A percentile compares a stretch with the other conserved stretches of the same genome.
Evolutionary conservation across 2,113 vertebrate species (phyloP).

Genomic region (Lathamus discolor): DNA sequence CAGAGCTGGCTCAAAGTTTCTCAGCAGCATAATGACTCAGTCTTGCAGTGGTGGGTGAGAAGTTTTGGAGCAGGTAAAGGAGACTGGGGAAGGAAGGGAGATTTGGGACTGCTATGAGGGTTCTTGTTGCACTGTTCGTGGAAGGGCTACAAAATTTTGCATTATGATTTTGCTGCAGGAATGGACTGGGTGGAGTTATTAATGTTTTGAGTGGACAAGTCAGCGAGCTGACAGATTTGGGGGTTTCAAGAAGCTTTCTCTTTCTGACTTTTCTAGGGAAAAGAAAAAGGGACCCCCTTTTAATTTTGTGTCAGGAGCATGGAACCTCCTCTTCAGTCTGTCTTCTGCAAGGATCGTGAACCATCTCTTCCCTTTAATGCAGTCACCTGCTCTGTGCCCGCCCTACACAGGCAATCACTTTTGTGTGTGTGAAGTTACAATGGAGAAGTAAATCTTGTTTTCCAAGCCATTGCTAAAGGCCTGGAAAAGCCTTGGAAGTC

Average conservation of each 20-base stretch:
- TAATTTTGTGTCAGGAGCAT: neutral
- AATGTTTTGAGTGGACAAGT: neutral
- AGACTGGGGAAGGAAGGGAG: neutral
- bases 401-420: neutral
- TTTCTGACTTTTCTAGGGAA: neutral
- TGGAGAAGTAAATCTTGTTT: neutral
- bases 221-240: neutral
- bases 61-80: constrained; percentile 44
- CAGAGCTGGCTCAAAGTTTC: constrained; percentile 50
- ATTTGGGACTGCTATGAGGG: neutral
- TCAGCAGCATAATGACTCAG: constrained; percentile 46
- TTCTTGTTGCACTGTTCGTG: fast-evolving
- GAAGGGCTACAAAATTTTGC: neutral
- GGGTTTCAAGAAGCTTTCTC: neutral
- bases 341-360: neutral
- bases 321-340: neutral
- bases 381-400: neutral
- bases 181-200: neutral
- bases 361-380: neutral
- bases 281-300: neutral
- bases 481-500: neutral
- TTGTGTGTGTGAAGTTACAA: neutral
- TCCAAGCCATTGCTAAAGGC: neutral
- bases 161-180: neutral
- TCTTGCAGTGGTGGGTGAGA: constrained; percentile 47